phyloP scores from a whole-genome alignment of 2,113 vertebrate species.

The Naja naja region DNA sequence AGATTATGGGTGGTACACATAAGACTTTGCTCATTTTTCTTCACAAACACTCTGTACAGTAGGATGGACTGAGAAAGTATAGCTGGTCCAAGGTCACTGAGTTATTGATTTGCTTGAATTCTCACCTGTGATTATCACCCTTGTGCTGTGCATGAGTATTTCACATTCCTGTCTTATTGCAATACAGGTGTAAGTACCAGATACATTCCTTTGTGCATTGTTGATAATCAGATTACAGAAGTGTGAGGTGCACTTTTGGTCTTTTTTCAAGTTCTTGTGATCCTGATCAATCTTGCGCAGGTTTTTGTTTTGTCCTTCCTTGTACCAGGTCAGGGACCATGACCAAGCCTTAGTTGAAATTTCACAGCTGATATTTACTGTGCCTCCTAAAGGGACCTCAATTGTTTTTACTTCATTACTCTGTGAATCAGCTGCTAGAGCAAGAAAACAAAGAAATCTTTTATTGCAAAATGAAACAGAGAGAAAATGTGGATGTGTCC shows the following conservation, averaged over 20 bases:
- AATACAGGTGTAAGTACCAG: not conserved
- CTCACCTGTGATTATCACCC: not conserved
- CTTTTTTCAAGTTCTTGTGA: accelerated
- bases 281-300: not conserved
- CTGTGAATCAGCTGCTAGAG: not conserved
- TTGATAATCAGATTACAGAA: not conserved
- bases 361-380: not conserved
- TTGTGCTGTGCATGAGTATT: not conserved
- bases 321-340: not conserved
- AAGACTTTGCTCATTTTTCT: not conserved
- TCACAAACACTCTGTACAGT: not conserved
- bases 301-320: not conserved
- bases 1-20: not conserved
- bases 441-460: not conserved
- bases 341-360: accelerated
- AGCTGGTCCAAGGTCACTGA: not conserved
- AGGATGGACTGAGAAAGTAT: not conserved
- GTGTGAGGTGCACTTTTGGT: not conserved
- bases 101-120: not conserved
- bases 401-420: not conserved
- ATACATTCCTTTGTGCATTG: not conserved
- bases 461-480: not conserved
- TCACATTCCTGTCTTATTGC: accelerated
- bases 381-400: not conserved
- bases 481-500: not conserved